phyloP scores from a whole-genome alignment of 2,797 vertebrate genomes.

The Scolopax bukidnonensis region DNA sequence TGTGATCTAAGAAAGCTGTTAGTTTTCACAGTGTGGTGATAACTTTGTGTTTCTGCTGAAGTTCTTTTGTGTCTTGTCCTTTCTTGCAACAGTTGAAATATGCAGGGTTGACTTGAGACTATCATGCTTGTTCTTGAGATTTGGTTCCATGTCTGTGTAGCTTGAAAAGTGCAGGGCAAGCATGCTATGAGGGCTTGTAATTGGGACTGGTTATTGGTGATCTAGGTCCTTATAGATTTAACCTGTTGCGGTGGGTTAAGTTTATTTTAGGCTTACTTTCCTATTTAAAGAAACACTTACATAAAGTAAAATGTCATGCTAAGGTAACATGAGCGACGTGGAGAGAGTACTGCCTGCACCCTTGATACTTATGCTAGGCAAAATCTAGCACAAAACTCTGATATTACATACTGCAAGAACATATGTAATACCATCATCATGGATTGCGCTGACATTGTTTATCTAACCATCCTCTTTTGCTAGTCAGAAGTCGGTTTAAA shows the following conservation, averaged over 20 bases:
- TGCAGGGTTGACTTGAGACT: background rate
- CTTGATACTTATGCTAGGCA: background rate
- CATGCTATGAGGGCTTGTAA: background rate
- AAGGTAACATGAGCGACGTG: background rate
- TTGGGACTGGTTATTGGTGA: background rate
- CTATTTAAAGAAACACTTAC: background rate
- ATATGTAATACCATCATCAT: accelerated
- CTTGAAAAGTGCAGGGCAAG: background rate
- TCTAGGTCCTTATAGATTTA: background rate
- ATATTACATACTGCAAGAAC: background rate
- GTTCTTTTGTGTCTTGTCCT: background rate
- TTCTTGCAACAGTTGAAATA: background rate
- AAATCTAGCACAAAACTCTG: background rate
- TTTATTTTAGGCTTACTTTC: background rate
- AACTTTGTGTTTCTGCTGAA: background rate
- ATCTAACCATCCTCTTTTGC: background rate
- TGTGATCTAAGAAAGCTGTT: background rate
- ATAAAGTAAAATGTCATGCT: background rate
- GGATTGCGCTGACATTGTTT: background rate
- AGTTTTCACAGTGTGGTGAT: background rate
- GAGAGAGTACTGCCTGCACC: background rate
- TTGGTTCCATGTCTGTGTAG: background rate
- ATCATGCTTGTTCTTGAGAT: background rate
- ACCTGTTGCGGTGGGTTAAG: background rate
- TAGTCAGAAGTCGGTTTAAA: background rate